phyloP scores from a whole-genome alignment of 1,140 invertebrate genomes.

The Lerema accius region DNA sequence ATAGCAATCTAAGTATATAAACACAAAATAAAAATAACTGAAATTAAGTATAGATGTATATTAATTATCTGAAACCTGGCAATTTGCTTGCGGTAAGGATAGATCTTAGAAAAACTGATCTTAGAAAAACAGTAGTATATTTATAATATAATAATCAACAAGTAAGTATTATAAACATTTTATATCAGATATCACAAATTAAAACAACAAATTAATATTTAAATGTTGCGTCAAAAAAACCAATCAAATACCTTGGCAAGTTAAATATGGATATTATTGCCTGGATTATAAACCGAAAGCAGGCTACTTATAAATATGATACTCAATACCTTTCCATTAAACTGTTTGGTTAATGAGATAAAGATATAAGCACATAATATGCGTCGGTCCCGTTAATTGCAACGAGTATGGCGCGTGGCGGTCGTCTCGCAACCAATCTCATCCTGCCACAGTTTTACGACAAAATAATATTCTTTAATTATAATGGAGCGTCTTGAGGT shows the following conservation, averaged over 20 bases:
- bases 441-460: conserved; percentile 64
- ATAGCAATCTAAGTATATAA: too few relatives aligned
- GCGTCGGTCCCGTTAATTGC: conserved; percentile 53
- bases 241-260: conserved; percentile 2
- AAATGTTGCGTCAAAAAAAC: conserved; percentile 3
- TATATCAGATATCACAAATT: too few relatives aligned
- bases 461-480: conserved; percentile 80
- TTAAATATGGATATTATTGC: conserved; percentile 18
- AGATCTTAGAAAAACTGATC: too few relatives aligned
- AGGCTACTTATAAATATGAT: not conserved
- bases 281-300: not conserved
- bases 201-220: not conserved
- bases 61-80: too few relatives aligned
- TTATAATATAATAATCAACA: too few relatives aligned
- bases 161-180: too few relatives aligned
- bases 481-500: conserved; percentile 70
- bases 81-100: too few relatives aligned
- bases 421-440: conserved; percentile 42
- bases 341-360: conserved; percentile 38
- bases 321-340: conserved; percentile 29
- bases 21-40: too few relatives aligned
- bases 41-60: too few relatives aligned
- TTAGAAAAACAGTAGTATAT: too few relatives aligned
- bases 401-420: conserved; percentile 57
- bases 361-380: conserved; percentile 52